Evolutionary conservation across 2,888 invertebrate genomes (phyloP).

Genomic region (Tenthredo mesomela): DNA sequence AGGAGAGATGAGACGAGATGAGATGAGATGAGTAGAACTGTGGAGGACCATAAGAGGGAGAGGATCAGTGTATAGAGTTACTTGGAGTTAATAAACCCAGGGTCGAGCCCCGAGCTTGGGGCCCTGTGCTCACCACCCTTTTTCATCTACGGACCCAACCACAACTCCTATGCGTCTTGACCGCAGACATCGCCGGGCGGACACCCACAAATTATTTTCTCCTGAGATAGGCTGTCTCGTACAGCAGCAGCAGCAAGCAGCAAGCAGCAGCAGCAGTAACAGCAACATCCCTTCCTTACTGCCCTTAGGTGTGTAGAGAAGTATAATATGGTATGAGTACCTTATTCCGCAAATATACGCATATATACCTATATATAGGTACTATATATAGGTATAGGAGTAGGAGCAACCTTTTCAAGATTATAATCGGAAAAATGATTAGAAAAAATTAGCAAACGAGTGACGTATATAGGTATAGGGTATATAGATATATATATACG

Average conservation of each 20-base stretch:
- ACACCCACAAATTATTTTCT: constrained; percentile 75
- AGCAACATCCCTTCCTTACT: constrained; percentile 51
- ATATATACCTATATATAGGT: constrained; percentile 39
- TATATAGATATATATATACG: not conserved
- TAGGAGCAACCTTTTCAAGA: not conserved
- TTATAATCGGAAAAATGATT: constrained; percentile 52
- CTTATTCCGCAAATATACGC: constrained; percentile 19
- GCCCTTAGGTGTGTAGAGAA: constrained; percentile 29
- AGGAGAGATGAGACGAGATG: constrained; percentile 54
- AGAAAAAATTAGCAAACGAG: constrained; percentile 46
- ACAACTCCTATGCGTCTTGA: constrained; percentile 64
- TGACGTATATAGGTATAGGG: not conserved
- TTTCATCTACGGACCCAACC: constrained; percentile 70
- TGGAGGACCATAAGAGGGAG: constrained; percentile 54
- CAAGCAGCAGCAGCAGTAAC: constrained; percentile 56
- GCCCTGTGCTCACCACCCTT: constrained; percentile 57
- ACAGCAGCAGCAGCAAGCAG: constrained; percentile 57
- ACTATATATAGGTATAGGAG: not conserved
- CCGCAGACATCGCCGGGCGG: constrained; percentile 69
- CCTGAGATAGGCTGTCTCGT: constrained; percentile 66
- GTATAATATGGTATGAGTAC: not conserved
- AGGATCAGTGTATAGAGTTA: constrained; percentile 66
- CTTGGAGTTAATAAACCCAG: constrained; percentile 70
- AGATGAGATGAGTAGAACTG: constrained; percentile 47
- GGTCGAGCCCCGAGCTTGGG: constrained; percentile 61